A percentile compares a stretch with the other conserved stretches of the same genome.
Conservation (phyloP, 2,888 invertebrate genomes). For the Leptinotarsa tumamoca region DNA sequence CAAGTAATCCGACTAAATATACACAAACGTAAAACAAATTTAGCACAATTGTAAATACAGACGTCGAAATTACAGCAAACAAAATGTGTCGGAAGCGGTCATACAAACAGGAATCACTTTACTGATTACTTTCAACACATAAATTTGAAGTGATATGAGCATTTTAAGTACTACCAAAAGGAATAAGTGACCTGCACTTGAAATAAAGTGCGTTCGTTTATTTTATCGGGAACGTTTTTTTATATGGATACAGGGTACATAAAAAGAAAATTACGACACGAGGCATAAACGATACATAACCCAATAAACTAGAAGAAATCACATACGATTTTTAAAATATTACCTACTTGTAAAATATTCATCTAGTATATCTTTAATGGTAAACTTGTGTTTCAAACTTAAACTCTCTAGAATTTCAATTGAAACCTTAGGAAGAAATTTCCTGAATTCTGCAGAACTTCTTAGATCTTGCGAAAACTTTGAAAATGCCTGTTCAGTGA, state of each 20-base stretch:
- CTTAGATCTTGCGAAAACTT: too few species aligned
- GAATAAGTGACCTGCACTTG: background rate
- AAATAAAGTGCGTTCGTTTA: background rate
- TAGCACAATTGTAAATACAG: constrained; percentile 4
- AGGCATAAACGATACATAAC: background rate
- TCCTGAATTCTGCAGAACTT: too few species aligned
- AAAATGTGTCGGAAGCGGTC: background rate
- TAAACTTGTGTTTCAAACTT: too few species aligned
- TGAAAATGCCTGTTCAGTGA: too few species aligned
- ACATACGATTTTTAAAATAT: too few species aligned
- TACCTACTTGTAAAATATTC: too few species aligned
- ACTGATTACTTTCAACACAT: constrained; percentile 16
- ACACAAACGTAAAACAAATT: constrained; percentile 12
- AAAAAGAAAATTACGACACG: background rate
- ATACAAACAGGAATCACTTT: constrained; percentile 1
- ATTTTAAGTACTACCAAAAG: constrained; percentile 6
- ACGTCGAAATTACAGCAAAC: constrained; percentile 13
- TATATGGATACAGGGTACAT: background rate
- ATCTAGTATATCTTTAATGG: too few species aligned
- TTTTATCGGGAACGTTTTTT: background rate
- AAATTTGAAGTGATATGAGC: constrained; percentile 15
- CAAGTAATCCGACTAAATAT: background rate
- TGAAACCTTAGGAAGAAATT: too few species aligned
- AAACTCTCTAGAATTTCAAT: too few species aligned
- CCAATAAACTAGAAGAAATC: too few species aligned